Percentiles rank a stretch among this genome's conserved stretches.
Conservation (phyloP, 2,113 vertebrate species). For the Lophochroa leadbeateri region DNA sequence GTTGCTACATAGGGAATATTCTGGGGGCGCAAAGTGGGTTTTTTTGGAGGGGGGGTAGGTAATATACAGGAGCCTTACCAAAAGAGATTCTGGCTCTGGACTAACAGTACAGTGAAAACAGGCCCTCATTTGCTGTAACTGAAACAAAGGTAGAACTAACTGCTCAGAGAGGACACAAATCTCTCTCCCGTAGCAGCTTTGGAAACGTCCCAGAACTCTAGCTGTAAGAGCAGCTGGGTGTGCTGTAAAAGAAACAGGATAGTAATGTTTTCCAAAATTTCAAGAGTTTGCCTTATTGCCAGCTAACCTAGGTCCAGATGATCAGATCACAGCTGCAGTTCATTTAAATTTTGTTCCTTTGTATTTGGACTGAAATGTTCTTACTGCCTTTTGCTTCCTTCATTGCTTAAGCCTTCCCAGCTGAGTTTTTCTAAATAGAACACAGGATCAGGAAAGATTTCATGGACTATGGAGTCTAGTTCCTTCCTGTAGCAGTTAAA, state of each 20-base stretch:
- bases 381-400: not conserved
- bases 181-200: not conserved
- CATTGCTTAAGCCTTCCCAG: not conserved
- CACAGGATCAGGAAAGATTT: not conserved
- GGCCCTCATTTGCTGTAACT: not conserved
- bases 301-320: not conserved
- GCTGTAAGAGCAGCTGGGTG: not conserved
- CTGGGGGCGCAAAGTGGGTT: not conserved
- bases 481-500: not conserved
- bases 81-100: not conserved
- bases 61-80: not conserved
- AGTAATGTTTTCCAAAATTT: not conserved
- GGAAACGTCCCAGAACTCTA: not conserved
- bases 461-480: not conserved
- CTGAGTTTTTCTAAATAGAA: not conserved
- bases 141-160: not conserved
- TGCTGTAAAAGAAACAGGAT: not conserved
- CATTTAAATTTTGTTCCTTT: not conserved
- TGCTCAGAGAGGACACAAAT: not conserved
- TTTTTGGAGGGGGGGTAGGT: not conserved
- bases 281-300: not conserved
- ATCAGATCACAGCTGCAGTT: not conserved
- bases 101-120: not conserved
- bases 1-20: not conserved
- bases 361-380: not conserved